Evolutionary conservation across 2,113 vertebrate species (phyloP), one percentile per base, ranked within the genome.

Genomic region (Pteronura brasiliensis): DNA sequence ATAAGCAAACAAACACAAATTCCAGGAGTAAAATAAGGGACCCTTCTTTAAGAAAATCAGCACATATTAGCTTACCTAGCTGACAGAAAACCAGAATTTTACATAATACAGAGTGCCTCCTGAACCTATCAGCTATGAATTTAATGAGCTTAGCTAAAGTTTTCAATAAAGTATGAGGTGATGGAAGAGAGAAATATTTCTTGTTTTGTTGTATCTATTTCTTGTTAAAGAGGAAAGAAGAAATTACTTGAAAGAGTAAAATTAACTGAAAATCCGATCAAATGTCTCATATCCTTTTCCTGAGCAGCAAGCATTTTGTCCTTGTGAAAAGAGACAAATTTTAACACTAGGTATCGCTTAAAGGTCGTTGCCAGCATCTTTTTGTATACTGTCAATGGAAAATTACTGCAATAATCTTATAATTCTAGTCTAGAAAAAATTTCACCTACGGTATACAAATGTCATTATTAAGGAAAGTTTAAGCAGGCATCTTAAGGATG

Each of bases 1-100:
- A 77, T 61, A 93, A 96, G n/a, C 44, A 94, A 96, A 87, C 21
- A 90, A 81, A 96, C 44, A 97, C 79, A 87, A 96, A 89, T 52
- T 86, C 47, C 21, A 47, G 20, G 36, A 6, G 13, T 72, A 83
- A 95, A 96, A 87, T 77, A 95, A 96, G 20, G 55, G 71, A 67
- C n/a, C 11, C 12, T 80, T 67, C 9, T 29, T 85, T 96, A 90
- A 84, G 34, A 96, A 59, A 10, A 77, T 29, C 18, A 84, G 34
- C 23, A 55, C 55, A 95, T 25, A 83, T 92, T 90, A 90, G 52
- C 36, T 59, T 82, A 65, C 57, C 72, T 63, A 69, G 18, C 23
- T 93, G 63, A 44, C 3, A 21, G 39, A 61, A 65, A 71, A 63
- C 12, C 55, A 89, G 15, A 86, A 71, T 12, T 93, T 92, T 49